phyloP scores from a whole-genome alignment of 1,140 invertebrate genomes.

The Brachionus rotundiformis region DNA sequence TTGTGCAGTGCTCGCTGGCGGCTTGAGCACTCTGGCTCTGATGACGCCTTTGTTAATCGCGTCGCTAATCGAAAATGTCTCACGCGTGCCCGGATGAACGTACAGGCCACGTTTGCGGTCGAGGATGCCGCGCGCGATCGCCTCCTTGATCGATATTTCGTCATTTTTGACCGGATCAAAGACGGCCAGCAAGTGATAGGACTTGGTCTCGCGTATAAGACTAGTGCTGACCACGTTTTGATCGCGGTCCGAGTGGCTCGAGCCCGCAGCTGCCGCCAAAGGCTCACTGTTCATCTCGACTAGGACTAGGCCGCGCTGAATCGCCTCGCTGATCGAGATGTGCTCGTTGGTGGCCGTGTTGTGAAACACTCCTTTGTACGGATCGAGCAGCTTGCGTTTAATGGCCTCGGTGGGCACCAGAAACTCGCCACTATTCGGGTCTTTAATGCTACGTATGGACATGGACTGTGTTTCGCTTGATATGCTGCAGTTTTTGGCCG shows the following conservation, averaged over 20 bases:
- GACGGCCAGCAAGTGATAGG: conserved; percentile 44
- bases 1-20: not conserved
- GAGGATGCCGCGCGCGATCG: conserved; percentile 58
- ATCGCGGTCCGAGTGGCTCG: conserved; percentile 47
- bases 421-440: conserved; percentile 71
- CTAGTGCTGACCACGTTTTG: conserved; percentile 36
- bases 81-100: not conserved
- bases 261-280: conserved; percentile 10
- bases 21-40: conserved; percentile 55
- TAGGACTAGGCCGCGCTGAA: conserved; percentile 56
- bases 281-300: conserved; percentile 56
- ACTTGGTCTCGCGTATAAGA: conserved; percentile 48
- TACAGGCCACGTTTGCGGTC: conserved; percentile 55
- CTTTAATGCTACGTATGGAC: conserved; percentile 75
- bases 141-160: conserved; percentile 60
- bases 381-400: conserved; percentile 58
- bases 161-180: conserved; percentile 59
- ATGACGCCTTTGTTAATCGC: conserved; percentile 58
- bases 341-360: conserved; percentile 56
- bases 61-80: conserved; percentile 40
- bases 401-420: conserved; percentile 80
- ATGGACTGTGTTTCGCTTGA: conserved; percentile 74
- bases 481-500: not conserved
- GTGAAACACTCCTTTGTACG: conserved; percentile 54
- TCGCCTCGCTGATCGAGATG: conserved; percentile 57